Evolutionary conservation across 2,888 invertebrate genomes (phyloP).

Genomic region (Acanthococcus lagerstroemiae): DNA sequence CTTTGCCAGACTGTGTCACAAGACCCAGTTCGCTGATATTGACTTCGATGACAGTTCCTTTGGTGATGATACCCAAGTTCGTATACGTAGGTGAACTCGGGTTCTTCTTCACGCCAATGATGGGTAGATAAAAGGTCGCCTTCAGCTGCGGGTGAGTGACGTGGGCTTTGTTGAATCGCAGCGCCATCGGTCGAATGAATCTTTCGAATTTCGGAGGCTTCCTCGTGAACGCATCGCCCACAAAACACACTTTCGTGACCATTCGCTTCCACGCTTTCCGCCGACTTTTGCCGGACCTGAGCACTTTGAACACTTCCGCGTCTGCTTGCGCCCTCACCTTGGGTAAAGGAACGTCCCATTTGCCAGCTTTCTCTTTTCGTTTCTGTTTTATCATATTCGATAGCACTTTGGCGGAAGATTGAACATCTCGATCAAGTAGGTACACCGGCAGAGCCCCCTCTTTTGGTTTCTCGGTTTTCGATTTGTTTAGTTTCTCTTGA

Average conservation of each 20-base stretch:
- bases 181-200: conserved; percentile 94
- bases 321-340: conserved; percentile 96
- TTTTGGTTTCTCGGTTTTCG: conserved; percentile 66
- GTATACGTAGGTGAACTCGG: conserved; percentile 97
- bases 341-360: conserved; percentile 99
- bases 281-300: conserved; percentile 82
- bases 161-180: conserved; percentile 93
- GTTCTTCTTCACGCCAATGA: conserved; percentile 98
- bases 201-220: conserved; percentile 99
- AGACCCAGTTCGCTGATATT: conserved; percentile 97
- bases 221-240: conserved; percentile 95
- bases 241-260: conserved; percentile 97
- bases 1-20: conserved; percentile 97
- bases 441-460: conserved; percentile 93
- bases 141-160: conserved; percentile 98
- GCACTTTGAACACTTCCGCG: conserved; percentile 88
- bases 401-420: conserved; percentile 85
- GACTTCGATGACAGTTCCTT: conserved; percentile 94
- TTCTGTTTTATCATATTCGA: conserved; percentile 99
- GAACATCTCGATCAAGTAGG: conserved; percentile 91
- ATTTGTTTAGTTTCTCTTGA: conserved; percentile 81
- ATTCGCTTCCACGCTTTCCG: conserved; percentile 98
- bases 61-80: conserved; percentile 93
- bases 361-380: conserved; percentile 97
- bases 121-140: conserved; percentile 93